Percentiles rank a stretch among this genome's conserved stretches.
Conservation (phyloP, 2,888 invertebrate species). For the Drosophila testacea region DNA sequence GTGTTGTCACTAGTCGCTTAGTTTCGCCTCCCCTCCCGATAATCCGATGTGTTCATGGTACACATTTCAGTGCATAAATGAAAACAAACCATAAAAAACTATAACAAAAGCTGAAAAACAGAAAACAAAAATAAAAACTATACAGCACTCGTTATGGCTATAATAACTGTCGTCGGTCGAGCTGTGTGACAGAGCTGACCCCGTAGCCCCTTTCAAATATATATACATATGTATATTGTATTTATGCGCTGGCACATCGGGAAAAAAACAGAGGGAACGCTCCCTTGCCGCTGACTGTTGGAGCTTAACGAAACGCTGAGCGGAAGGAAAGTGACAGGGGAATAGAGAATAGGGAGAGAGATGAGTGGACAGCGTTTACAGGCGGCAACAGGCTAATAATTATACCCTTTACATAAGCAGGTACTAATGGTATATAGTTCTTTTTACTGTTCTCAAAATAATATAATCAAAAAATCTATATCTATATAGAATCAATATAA, state of each 20-base stretch:
- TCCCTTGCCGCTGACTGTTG: conserved; percentile 65
- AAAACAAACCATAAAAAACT: conserved; percentile 63
- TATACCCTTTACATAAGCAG: neutral
- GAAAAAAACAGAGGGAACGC: neutral
- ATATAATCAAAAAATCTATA: no score
- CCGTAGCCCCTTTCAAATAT: conserved; percentile 37
- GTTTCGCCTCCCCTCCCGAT: conserved; percentile 10
- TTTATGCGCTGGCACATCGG: conserved; percentile 14
- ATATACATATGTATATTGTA: neutral
- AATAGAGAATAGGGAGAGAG: neutral
- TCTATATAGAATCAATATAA: no score
- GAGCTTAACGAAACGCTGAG: conserved; percentile 69
- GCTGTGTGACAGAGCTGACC: conserved; percentile 40
- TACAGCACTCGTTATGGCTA: conserved; percentile 48
- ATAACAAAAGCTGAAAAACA: conserved; percentile 54
- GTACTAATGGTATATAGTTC: neutral
- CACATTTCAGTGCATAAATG: conserved; percentile 62
- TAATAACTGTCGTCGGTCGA: conserved; percentile 55
- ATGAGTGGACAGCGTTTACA: conserved; percentile 43
- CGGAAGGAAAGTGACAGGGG: conserved; percentile 22
- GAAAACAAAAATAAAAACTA: conserved; percentile 21
- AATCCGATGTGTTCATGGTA: conserved; percentile 50
- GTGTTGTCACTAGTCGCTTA: conserved; percentile 16
- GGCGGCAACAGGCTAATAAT: conserved; percentile 58
- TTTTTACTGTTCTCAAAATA: no score